phyloP scores from a whole-genome alignment of 2,797 vertebrate genomes.

The Lepidocolaptes lacrymiger region DNA sequence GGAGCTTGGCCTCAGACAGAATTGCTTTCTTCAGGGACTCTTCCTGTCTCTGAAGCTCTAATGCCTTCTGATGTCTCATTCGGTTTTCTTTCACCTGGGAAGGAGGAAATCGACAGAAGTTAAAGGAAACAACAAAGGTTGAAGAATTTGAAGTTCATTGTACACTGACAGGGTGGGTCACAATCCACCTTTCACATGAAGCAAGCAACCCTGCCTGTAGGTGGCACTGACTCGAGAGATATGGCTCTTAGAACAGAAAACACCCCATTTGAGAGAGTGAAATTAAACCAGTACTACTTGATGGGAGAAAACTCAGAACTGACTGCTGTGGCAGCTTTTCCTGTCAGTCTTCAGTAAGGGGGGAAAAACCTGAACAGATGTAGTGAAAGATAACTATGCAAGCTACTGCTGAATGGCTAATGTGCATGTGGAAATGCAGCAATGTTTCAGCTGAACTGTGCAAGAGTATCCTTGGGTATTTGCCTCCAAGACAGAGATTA shows the following conservation, averaged over 20 bases:
- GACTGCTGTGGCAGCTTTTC: not conserved
- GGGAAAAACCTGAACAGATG: not conserved
- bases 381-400: not conserved
- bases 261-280: not conserved
- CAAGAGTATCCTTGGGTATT: not conserved
- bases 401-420: not conserved
- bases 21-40: slow-evolving; percentile 74
- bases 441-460: not conserved
- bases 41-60: slow-evolving; percentile 77
- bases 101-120: not conserved
- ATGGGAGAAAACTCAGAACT: not conserved
- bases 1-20: slow-evolving; percentile 79
- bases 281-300: not conserved
- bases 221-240: not conserved
- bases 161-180: not conserved
- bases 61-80: slow-evolving; percentile 79
- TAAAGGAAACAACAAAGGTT: not conserved
- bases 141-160: not conserved
- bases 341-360: not conserved
- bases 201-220: not conserved
- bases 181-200: not conserved
- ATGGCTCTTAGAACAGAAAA: not conserved
- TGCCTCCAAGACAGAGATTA: not conserved
- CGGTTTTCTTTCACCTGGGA: slow-evolving; percentile 90
- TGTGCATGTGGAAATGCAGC: accelerated